A percentile compares a stretch with the other conserved stretches of the same genome.
Conservation (phyloP, 1,140 invertebrate species). For the Caenorhabditis remanei region DNA sequence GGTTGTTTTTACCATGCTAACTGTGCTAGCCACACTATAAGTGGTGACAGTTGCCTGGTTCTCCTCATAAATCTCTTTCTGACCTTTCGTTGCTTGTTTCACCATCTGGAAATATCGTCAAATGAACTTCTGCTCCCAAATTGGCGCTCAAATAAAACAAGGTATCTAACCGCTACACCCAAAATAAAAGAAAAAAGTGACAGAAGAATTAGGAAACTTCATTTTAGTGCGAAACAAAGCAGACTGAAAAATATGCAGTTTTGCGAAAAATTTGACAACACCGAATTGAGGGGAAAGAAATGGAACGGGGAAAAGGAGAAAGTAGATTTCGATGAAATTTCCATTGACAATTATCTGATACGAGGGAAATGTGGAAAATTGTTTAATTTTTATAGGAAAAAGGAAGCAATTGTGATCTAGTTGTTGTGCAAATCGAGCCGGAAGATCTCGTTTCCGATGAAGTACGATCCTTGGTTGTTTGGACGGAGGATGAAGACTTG, state of each 20-base stretch:
- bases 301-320: background rate
- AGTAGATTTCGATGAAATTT: slow-evolving; percentile 11
- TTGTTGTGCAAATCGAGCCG: slow-evolving; percentile 77
- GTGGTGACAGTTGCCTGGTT: slow-evolving; percentile 70
- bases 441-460: slow-evolving; percentile 77
- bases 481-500: slow-evolving; percentile 76
- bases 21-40: slow-evolving; percentile 67
- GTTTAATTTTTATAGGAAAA: background rate
- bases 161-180: background rate
- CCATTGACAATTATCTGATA: slow-evolving; percentile 20
- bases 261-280: background rate
- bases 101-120: slow-evolving; percentile 53
- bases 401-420: slow-evolving; percentile 58
- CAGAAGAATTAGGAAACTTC: background rate
- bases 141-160: too few species aligned
- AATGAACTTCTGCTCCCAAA: background rate
- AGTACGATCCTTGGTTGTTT: slow-evolving; percentile 73
- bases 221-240: slow-evolving; percentile 50
- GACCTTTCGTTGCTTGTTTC: slow-evolving; percentile 74
- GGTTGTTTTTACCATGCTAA: slow-evolving; percentile 18
- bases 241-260: slow-evolving; percentile 39
- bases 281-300: slow-evolving; percentile 19
- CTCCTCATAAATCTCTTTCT: slow-evolving; percentile 75
- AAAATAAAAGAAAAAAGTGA: slow-evolving; percentile 34
- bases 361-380: background rate